phyloP scores from a whole-genome alignment of 1,140 invertebrate genomes.

The Conopomorpha cramerella region DNA sequence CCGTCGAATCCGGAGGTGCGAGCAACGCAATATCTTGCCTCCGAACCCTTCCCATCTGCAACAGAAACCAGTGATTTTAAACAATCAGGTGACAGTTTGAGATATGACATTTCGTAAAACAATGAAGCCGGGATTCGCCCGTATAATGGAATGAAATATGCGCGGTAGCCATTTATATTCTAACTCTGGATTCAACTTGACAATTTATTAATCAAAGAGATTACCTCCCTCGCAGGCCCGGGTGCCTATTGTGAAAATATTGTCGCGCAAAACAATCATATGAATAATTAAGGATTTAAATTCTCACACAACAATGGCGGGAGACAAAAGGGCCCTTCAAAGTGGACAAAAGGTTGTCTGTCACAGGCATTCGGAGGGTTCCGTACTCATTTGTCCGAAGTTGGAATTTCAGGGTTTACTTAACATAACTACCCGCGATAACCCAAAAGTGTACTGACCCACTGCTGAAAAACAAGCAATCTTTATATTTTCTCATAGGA shows the following conservation, averaged over 20 bases:
- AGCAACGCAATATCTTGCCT: too few relatives aligned
- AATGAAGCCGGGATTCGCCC: conserved; percentile 45
- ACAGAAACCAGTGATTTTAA: too few relatives aligned
- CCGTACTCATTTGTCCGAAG: too few relatives aligned
- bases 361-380: conserved; percentile 34
- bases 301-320: conserved; percentile 56
- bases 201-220: conserved; percentile 61
- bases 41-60: too few relatives aligned
- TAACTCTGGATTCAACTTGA: conserved; percentile 58
- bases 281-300: conserved; percentile 61
- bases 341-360: conserved; percentile 49
- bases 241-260: conserved; percentile 57
- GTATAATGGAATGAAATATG: conserved; percentile 57
- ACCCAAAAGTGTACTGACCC: too few relatives aligned
- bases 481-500: too few relatives aligned
- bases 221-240: conserved; percentile 46
- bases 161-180: conserved; percentile 58
- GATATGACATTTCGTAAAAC: conserved; percentile 55
- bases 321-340: conserved; percentile 51
- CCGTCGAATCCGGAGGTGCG: too few relatives aligned
- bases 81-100: conserved; percentile 56
- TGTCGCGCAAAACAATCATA: conserved; percentile 54
- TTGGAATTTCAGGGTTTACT: too few relatives aligned
- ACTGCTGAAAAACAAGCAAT: too few relatives aligned
- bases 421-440: too few relatives aligned